Evolutionary conservation across 2,888 invertebrate species (phyloP), one percentile per base, ranked within the genome.

Genomic region (Apodemia duryi): DNA sequence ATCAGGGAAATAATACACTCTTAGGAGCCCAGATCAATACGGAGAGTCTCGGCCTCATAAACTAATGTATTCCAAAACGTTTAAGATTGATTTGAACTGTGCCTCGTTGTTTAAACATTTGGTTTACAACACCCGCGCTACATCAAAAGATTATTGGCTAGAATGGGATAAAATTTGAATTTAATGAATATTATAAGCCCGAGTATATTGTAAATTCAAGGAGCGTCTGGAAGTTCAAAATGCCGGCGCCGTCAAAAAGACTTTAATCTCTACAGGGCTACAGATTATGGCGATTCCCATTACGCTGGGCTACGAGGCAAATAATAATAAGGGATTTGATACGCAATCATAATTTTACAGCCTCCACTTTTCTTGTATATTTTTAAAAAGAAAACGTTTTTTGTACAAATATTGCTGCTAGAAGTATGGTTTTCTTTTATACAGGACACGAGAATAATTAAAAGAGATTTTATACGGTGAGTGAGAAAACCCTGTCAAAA

Each of bases 311-410:
- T 21, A 46, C 46, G 46, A 49, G 32, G 49, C 21, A 49, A 64
- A 64, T 61, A 64, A 64, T 61, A 64, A 64, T 64, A 64, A 61
- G 38, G 61, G 61, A 64, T 64, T 61, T 61, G 51, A 64, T 64
- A 64, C 49, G 64, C 64, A 64, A 64, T 61, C 64, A 64, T 64
- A 64, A 64, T 64, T 64, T 64, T 51, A 64, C 60, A 64, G 61
- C 64, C 61, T 64, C 51, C 61, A 35, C 57, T 38, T 61, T 51
- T 21, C 46, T 46, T 49, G 41, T 49, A 32, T 54, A 54, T 21
- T 29, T 54, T 54, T 54, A 54, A 28, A 7, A 52, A 54, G 32
- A 54, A 54, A 54, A 54, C 32, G 29, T 61, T 64, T 61, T 49
- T 64, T 61, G 61, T 46, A 61, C 41, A 61, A 64, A 57, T 46